phyloP scores from a whole-genome alignment of 2,888 invertebrate species.

The Tryphoninae sp. region DNA sequence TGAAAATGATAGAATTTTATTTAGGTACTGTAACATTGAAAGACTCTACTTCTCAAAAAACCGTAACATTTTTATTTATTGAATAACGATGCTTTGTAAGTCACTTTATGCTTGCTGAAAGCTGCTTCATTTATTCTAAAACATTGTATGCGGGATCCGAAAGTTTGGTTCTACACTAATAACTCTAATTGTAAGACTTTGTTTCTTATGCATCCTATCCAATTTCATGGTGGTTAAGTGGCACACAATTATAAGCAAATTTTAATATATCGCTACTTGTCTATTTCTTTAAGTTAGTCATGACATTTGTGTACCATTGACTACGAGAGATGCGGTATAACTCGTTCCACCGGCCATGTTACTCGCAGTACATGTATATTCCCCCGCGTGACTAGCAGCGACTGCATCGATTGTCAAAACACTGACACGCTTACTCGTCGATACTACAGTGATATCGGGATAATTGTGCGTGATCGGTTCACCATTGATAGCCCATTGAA shows the following conservation, averaged over 20 bases:
- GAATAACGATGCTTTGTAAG: neutral
- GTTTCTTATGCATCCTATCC: too few species aligned
- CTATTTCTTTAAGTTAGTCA: neutral
- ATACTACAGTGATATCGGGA: constrained; percentile 81
- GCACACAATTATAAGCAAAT: neutral
- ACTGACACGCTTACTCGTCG: constrained; percentile 82
- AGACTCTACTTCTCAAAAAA: too few species aligned
- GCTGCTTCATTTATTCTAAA: neutral
- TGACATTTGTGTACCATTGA: constrained; percentile 81
- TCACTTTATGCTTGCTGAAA: neutral
- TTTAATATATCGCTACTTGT: neutral
- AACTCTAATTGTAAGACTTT: neutral
- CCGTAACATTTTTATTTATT: too few species aligned
- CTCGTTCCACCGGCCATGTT: constrained; percentile 82
- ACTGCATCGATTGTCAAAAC: constrained; percentile 83
- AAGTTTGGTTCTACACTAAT: neutral
- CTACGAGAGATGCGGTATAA: constrained; percentile 81
- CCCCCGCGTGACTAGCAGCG: constrained; percentile 82
- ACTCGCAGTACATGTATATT: constrained; percentile 83
- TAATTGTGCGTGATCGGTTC: constrained; percentile 80
- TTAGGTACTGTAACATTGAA: too few species aligned
- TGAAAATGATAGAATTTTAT: too few species aligned
- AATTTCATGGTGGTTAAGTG: neutral
- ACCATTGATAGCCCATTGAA: constrained; percentile 89
- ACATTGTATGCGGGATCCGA: neutral